Evolutionary conservation across 2,888 invertebrate genomes (phyloP), one percentile per base, ranked within the genome.

Genomic region (Dorcus hopei): DNA sequence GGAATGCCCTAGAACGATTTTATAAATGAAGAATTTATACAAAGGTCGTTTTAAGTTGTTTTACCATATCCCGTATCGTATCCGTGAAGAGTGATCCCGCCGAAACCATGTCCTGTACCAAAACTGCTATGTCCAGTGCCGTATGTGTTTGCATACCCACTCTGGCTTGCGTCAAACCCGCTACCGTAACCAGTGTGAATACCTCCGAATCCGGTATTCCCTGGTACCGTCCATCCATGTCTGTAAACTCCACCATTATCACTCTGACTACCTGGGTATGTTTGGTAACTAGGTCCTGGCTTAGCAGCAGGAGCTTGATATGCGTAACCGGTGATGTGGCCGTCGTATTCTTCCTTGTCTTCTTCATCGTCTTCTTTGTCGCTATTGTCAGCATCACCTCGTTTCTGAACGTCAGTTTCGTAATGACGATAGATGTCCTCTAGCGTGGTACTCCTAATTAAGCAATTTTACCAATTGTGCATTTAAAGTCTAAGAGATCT

Each of bases 381-480:
- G 19, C 65, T 68, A n/a, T 74, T 75, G n/a, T 74, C 72, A 7
- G 65, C 67, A 52, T 70, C 73, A 9, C 69, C 64, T 65, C 76
- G 62, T 40, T 72, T 68, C 9, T 68, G 62, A 4, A 57, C 50
- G 41, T 62, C 52, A 8, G 79, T 69, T 43, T 84, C 82, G 67
- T 87, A 86, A 68, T 87, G 86, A 6, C 83, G 82, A 72, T 88
- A 86, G 38, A 89, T 82, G 63, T 89, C 88, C 64, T 89, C 88
- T 11, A 89, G 74, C 0, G 88, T 87, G 9, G 89, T 84, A 26
- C 88, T 86, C 70, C 90, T 90, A 70, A 70, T 70, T 45, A 19
- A 38, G 3, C 7, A 23, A 38, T 38, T 54, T n/a, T 40, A 38
- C 7, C 16, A n/a, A 39, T 33, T 54, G 3, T 14, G 40, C 9